Conservation (phyloP, 2,888 invertebrate species). For the Macropis europaea region DNA sequence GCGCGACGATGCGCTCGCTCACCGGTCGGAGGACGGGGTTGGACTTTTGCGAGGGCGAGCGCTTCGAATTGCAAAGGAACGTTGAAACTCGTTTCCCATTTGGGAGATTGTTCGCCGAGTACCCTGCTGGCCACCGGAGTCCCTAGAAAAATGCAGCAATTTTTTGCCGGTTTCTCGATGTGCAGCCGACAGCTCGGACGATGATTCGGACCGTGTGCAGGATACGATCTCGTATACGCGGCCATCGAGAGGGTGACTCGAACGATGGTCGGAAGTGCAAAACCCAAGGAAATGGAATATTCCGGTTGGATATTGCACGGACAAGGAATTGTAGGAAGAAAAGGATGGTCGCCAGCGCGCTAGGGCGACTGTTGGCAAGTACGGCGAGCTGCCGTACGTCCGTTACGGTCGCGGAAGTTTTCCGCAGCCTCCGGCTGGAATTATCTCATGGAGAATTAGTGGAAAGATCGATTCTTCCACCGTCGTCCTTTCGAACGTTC, state of each 20-base stretch:
- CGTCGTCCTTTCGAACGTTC: too few relatives aligned
- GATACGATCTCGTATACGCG: conserved; percentile 43
- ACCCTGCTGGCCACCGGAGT: neutral
- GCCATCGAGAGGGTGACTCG: conserved; percentile 24
- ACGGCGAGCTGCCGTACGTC: conserved; percentile 1
- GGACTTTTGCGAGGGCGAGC: neutral
- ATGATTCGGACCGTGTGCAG: conserved; percentile 41
- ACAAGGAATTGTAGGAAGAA: conserved; percentile 37
- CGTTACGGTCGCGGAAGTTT: neutral
- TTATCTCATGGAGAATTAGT: neutral
- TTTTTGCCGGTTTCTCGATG: conserved; percentile 15
- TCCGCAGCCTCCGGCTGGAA: neutral
- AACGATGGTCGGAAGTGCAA: conserved; percentile 29
- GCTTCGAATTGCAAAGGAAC: neutral
- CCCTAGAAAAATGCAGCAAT: conserved; percentile 5
- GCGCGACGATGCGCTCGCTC: neutral
- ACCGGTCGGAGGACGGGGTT: neutral
- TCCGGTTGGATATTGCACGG: conserved; percentile 56
- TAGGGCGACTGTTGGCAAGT: conserved; percentile 35
- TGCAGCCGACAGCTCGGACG: conserved; percentile 33
- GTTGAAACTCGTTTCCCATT: conserved; percentile 1
- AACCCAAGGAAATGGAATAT: conserved; percentile 54
- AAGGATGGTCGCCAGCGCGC: conserved; percentile 49
- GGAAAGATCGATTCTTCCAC: conserved; percentile 7
- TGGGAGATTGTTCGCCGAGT: conserved; percentile 4